These are phyloP conservation scores for Excalfactoria chinensis DNA, from an alignment of 2,113 vertebrate species.

Conservation along the genomic window DNA sequence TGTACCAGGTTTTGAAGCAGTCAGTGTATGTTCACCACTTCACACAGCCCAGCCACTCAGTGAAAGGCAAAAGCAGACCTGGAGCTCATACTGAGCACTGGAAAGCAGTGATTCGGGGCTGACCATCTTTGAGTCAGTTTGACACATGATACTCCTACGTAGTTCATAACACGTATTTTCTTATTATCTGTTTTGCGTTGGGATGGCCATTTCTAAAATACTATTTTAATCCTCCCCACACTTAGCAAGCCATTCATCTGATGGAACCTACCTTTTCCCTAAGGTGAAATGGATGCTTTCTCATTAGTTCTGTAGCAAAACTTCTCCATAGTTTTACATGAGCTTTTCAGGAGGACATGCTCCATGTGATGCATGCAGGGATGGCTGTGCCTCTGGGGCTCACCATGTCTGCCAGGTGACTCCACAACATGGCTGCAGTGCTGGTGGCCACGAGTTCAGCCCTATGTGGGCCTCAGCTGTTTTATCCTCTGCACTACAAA, in stretches of 20 bases:
- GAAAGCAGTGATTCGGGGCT: background rate
- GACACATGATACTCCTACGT: background rate
- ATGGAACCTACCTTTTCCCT: slow-evolving; percentile 53
- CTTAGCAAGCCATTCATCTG: slow-evolving; percentile 49
- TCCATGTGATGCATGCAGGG: rapidly evolving
- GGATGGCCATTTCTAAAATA: slow-evolving; percentile 42
- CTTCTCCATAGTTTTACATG: background rate
- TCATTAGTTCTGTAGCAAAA: slow-evolving; percentile 53
- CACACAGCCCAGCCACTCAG: background rate
- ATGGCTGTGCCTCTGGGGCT: background rate
- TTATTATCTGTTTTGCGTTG: slow-evolving; percentile 38
- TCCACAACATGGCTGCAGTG: background rate
- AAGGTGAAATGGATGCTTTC: slow-evolving; percentile 40
- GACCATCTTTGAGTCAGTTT: background rate
- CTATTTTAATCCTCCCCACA: slow-evolving; percentile 31
- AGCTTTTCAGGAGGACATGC: background rate
- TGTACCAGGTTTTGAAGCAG: background rate
- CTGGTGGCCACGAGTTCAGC: background rate
- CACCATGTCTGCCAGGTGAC: background rate
- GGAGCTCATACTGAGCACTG: background rate
- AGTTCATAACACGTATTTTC: slow-evolving; percentile 54
- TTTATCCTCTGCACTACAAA: background rate
- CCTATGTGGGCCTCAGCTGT: slow-evolving; percentile 16
- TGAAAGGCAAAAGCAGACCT: background rate
- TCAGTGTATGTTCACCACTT: background rate